phyloP scores from a whole-genome alignment of 2,113 vertebrate genomes.

The Cryptomyrus ogoouensis region DNA sequence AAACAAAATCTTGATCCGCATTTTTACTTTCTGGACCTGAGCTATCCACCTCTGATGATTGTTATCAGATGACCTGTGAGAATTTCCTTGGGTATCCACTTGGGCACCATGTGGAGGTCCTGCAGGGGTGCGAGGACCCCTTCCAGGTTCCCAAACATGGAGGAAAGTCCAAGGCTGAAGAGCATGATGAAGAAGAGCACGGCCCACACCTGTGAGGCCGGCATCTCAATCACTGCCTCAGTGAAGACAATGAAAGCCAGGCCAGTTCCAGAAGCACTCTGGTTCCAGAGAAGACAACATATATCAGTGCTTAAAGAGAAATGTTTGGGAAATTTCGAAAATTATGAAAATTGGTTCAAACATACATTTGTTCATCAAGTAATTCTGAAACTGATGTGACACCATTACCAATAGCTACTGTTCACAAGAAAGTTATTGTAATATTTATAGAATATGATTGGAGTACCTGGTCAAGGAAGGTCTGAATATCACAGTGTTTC shows the following conservation, averaged over 20 bases:
- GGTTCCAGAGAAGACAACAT: slow-evolving; percentile 14
- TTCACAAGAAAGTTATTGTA: neutral
- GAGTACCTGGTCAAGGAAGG: slow-evolving; percentile 77
- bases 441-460: neutral
- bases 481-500: slow-evolving; percentile 62
- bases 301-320: neutral
- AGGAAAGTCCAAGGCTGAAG: slow-evolving; percentile 79
- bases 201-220: slow-evolving; percentile 77
- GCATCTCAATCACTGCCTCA: slow-evolving; percentile 78
- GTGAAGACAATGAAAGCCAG: slow-evolving; percentile 84
- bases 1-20: neutral
- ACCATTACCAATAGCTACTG: neutral
- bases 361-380: neutral
- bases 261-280: slow-evolving; percentile 82
- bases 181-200: slow-evolving; percentile 86
- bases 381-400: neutral
- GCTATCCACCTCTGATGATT: neutral
- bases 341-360: neutral
- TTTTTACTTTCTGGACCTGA: slow-evolving; percentile 48
- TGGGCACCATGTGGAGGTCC: slow-evolving; percentile 62
- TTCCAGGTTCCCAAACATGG: slow-evolving; percentile 86
- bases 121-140: slow-evolving; percentile 70
- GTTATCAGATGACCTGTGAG: slow-evolving; percentile 49
- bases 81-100: slow-evolving; percentile 64
- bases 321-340: neutral